Percentiles rank a stretch among this genome's conserved stretches.
Conservation (phyloP, 2,888 invertebrate genomes). For the Mechanitis messenoides region DNA sequence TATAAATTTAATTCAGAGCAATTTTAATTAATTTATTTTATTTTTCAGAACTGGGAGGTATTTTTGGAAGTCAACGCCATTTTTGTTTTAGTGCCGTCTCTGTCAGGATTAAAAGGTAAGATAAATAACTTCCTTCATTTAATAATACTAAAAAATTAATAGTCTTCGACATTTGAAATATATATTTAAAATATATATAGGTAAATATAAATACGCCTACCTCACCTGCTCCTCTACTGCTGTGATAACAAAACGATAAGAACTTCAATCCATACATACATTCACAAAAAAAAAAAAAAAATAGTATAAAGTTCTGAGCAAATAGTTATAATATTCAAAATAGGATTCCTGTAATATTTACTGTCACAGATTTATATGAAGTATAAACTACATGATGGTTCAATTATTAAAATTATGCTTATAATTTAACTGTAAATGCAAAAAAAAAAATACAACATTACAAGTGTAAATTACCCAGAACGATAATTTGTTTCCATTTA, state of each 20-base stretch:
- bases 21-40: constrained; percentile 22
- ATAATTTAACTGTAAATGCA: background rate
- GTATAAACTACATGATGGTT: too few relatives aligned
- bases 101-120: constrained; percentile 87
- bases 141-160: background rate
- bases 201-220: too few relatives aligned
- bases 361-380: too few relatives aligned
- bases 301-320: background rate
- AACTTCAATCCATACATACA: too few relatives aligned
- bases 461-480: constrained; percentile 63
- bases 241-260: too few relatives aligned
- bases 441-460: constrained; percentile 8
- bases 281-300: too few relatives aligned
- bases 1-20: too few relatives aligned
- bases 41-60: constrained; percentile 83
- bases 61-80: constrained; percentile 82
- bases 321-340: too few relatives aligned
- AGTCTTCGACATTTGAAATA: too few relatives aligned
- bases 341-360: too few relatives aligned
- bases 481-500: background rate
- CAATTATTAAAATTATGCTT: background rate
- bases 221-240: too few relatives aligned
- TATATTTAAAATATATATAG: too few relatives aligned
- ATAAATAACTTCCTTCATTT: background rate
- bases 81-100: constrained; percentile 86